A percentile compares a stretch with the other conserved stretches of the same genome.
Conservation (phyloP, 2,113 vertebrate genomes). For the Mobula hypostoma region DNA sequence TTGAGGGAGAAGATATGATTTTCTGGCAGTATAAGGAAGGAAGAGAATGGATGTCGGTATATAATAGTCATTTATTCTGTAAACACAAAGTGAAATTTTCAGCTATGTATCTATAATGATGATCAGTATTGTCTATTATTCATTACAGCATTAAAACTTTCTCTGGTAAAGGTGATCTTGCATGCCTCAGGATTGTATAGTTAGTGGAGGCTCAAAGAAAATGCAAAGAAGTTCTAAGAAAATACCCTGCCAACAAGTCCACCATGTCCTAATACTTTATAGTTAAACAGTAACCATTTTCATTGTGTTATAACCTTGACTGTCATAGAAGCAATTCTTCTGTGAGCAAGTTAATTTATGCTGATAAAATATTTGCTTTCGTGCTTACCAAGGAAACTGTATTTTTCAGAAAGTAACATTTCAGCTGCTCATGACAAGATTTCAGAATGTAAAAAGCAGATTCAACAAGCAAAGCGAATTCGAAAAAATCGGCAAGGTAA, state of each 20-base stretch:
- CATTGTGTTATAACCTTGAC: neutral
- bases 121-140: neutral
- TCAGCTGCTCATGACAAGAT: slow-evolving; percentile 93
- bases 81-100: neutral
- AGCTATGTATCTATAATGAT: neutral
- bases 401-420: slow-evolving; percentile 74
- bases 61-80: neutral
- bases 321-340: neutral
- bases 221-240: neutral
- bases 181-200: neutral
- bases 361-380: slow-evolving; percentile 8
- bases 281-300: neutral
- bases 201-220: neutral
- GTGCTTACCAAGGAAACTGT: neutral
- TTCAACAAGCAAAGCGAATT: slow-evolving; percentile 91
- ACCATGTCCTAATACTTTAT: neutral
- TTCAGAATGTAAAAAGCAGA: slow-evolving; percentile 94
- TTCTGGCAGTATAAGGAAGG: neutral
- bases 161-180: neutral
- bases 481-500: slow-evolving; percentile 95
- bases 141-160: neutral
- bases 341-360: neutral
- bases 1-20: neutral
- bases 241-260: neutral
- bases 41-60: neutral